phyloP scores from a whole-genome alignment of 2,888 invertebrate species.

The Brassicogethes aeneus region DNA sequence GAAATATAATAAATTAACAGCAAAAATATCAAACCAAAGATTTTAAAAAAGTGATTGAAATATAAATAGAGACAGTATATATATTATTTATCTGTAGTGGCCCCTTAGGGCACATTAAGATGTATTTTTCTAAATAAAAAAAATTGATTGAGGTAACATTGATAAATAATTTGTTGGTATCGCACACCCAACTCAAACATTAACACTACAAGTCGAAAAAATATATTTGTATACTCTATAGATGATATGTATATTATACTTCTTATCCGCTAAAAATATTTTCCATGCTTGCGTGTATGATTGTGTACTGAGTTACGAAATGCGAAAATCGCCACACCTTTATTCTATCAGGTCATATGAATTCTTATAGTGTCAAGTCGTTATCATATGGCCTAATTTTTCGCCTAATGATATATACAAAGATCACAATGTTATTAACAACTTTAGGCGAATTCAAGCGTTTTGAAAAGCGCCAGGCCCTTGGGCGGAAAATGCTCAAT shows the following conservation, averaged over 20 bases:
- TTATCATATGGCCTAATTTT: slow-evolving; percentile 26
- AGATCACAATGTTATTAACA: slow-evolving; percentile 30
- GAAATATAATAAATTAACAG: too few relatives aligned
- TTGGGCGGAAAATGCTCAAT: slow-evolving; percentile 16
- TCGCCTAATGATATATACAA: slow-evolving; percentile 32
- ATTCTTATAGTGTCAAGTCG: slow-evolving; percentile 39
- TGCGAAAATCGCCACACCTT: slow-evolving; percentile 17
- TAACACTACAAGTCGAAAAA: slow-evolving; percentile 37
- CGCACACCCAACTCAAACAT: slow-evolving; percentile 37
- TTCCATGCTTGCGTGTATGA: slow-evolving; percentile 30
- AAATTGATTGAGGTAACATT: slow-evolving; percentile 24
- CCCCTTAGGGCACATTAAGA: too few relatives aligned
- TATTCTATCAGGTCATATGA: too few relatives aligned
- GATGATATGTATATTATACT: slow-evolving; percentile 19
- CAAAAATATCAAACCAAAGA: too few relatives aligned
- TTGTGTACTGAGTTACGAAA: slow-evolving; percentile 27
- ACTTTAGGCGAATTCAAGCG: not conserved
- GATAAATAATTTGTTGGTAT: slow-evolving; percentile 20
- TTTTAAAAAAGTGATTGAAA: too few relatives aligned
- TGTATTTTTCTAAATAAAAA: too few relatives aligned
- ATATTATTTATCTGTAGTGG: too few relatives aligned
- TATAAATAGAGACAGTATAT: too few relatives aligned
- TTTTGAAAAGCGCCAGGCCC: slow-evolving; percentile 28
- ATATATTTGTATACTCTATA: slow-evolving; percentile 36
- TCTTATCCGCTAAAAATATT: slow-evolving; percentile 26